Percentiles rank a stretch among this genome's conserved stretches.
phyloP scores from a whole-genome alignment of 2,113 vertebrate genomes.

The Brachyhypopomus gauderio region DNA sequence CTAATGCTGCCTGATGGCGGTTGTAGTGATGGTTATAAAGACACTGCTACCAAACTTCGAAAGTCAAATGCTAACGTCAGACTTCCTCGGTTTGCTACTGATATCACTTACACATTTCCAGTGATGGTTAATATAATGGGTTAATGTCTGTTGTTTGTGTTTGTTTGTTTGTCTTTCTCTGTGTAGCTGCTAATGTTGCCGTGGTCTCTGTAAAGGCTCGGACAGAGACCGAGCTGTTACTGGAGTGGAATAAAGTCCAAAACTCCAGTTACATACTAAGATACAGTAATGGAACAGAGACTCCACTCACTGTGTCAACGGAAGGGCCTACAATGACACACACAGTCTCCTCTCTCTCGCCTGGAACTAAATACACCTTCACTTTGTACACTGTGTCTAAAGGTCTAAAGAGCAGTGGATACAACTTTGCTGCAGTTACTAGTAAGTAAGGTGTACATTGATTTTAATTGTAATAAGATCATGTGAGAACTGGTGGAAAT shows the following conservation, averaged over 20 bases:
- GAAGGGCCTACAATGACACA: not conserved
- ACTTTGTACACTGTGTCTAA: constrained; percentile 34
- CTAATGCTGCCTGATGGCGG: too few species aligned
- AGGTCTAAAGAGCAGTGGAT: constrained; percentile 25
- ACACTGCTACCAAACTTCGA: too few species aligned
- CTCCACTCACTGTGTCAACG: constrained; percentile 22
- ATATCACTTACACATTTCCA: too few species aligned
- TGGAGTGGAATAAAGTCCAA: constrained; percentile 40
- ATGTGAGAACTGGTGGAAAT: not conserved
- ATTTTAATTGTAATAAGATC: not conserved
- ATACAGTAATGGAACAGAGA: constrained; percentile 47
- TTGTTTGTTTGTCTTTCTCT: not conserved
- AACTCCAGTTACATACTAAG: constrained; percentile 21
- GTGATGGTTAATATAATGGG: not conserved
- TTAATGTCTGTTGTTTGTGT: too few species aligned
- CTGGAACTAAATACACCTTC: constrained; percentile 41
- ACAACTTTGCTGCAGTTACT: constrained; percentile 31
- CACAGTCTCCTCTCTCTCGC: constrained; percentile 34
- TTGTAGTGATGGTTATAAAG: not conserved
- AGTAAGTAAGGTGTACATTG: constrained; percentile 36
- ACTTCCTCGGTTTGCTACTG: too few species aligned
- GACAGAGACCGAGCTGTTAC: constrained; percentile 30
- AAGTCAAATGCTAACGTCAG: too few species aligned
- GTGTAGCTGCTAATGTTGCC: not conserved
- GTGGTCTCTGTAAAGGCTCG: constrained; percentile 22